Conservation (phyloP, 2,888 invertebrate genomes). For the Drosophila greeni region DNA sequence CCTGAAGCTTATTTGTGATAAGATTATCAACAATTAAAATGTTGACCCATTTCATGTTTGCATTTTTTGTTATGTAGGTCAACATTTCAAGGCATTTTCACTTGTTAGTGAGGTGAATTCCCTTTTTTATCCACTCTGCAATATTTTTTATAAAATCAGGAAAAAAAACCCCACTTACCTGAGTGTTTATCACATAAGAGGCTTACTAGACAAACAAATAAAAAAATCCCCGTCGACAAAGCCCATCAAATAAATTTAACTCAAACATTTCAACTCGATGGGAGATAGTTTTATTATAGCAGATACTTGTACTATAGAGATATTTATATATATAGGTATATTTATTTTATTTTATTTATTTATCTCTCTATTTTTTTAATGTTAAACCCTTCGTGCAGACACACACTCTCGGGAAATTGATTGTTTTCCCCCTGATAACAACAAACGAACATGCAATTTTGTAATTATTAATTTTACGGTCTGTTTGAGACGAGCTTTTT, state of each 20-base stretch:
- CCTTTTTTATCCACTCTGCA: background rate
- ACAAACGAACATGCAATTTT: conserved; percentile 65
- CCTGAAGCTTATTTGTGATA: background rate
- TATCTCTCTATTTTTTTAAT: conserved; percentile 32
- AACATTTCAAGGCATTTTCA: conserved; percentile 9
- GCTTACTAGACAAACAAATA: conserved; percentile 32
- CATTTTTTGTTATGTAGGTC: conserved; percentile 12
- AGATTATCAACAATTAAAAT: background rate
- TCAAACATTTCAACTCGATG: conserved; percentile 24
- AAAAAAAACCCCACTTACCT: conserved; percentile 3
- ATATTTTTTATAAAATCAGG: background rate
- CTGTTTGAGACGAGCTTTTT: conserved; percentile 56
- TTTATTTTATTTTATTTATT: background rate
- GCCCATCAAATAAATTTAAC: conserved; percentile 41
- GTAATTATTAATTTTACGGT: conserved; percentile 69
- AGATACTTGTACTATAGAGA: too few species aligned
- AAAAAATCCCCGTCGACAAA: conserved; percentile 18
- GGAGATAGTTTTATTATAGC: conserved; percentile 20
- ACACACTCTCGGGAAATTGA: conserved; percentile 46
- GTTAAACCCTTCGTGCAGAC: conserved; percentile 47
- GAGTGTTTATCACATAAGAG: conserved; percentile 37
- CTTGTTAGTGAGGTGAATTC: conserved; percentile 4
- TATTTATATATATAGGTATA: background rate
- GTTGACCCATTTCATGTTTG: conserved; percentile 5
- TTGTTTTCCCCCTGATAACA: conserved; percentile 58